Base-by-base conservation (phyloP, 2,797 vertebrate genomes). In the Masticophis lateralis region DNA sequence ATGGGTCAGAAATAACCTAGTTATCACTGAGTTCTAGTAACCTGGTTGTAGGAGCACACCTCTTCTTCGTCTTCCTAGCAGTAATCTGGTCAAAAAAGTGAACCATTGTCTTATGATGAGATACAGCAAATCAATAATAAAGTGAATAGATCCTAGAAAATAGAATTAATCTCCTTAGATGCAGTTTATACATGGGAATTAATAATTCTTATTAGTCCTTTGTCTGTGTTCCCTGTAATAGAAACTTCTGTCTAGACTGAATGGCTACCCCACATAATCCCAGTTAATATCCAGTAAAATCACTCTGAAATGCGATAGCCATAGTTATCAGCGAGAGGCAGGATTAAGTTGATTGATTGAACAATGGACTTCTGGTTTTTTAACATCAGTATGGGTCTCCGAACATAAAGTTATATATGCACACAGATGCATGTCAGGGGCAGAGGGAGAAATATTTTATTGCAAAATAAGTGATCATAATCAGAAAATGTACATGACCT, bases 161-260 rank as follows among this genome's bases (percentile, higher is more conserved):
- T 89, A 94, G 96, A 94, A 97, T 97, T 95, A 92, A 96, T 94
- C 47, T 18, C 94, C 93, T 22, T 9, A 88, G 94, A 96, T 56
- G 94, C 94, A 93, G 93, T 95, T 94, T 97, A 94, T 96, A 94
- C 96, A 95, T 53, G 94, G 96, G 97, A 96, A 95, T 97, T 97
- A 97, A 97, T 94, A 94, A 96, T 97, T 97, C 97, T 98, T 93
- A 97, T 98, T 93, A 97, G 97, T 97, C 98, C 98, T 98, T 98
- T 99, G 98, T 98, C 98, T 98, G 97, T 95, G 96, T 98, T 98
- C 98, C 97, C 97, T 98, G 98, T 98, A 98, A 99, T 98, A 97
- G 98, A 98, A 98, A 98, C 98, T 97, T 96, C 97, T 98, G 99
- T 99, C 99, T 99, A 99, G 99, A 99, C 99, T 98, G 98, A 98